These are phyloP conservation scores for Acinonyx jubatus DNA, from an alignment of 2,113 vertebrate species.

Conservation along the genomic window DNA sequence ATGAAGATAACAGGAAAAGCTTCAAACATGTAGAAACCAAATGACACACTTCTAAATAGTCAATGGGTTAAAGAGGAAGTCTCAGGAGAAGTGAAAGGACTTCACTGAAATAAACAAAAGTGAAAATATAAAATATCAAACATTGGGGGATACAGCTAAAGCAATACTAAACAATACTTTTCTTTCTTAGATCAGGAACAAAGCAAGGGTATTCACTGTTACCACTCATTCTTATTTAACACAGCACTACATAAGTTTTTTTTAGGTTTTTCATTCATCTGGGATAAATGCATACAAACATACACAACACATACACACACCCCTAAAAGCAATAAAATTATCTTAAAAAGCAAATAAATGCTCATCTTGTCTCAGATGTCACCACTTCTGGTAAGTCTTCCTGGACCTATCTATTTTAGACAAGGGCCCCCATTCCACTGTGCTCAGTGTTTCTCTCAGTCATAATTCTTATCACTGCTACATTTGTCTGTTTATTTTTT, in stretches of 20 bases:
- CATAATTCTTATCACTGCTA: background rate
- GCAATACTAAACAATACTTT: background rate
- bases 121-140: background rate
- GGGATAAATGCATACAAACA: background rate
- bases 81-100: background rate
- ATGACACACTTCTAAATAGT: background rate
- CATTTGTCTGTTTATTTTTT: background rate
- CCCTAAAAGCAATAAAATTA: background rate
- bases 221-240: background rate
- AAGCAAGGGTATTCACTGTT: background rate
- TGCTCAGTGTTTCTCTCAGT: background rate
- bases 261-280: background rate
- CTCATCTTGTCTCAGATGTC: background rate
- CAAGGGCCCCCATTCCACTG: no score
- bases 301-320: background rate
- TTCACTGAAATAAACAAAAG: background rate
- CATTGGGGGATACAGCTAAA: background rate
- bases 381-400: background rate
- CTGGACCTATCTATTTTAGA: background rate
- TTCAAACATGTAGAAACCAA: background rate
- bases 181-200: background rate
- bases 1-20: background rate
- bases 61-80: background rate
- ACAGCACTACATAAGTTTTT: background rate
- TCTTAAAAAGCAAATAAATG: background rate